Conservation (phyloP, 2,113 vertebrate species). For the Anthoscopus minutus region DNA sequence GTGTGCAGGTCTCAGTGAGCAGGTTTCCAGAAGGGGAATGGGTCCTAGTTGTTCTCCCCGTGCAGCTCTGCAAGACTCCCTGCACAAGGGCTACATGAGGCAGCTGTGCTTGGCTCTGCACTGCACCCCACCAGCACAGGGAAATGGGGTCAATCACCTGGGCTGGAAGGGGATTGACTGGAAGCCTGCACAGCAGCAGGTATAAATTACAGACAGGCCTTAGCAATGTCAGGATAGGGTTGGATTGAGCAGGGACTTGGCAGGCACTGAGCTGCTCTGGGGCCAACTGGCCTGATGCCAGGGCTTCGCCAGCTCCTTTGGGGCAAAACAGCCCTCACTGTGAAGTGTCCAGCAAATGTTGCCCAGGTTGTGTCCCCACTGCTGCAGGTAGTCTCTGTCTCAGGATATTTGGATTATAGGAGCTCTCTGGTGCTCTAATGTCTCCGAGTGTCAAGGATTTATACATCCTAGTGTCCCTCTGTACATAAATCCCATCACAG, state of each 20-base stretch:
- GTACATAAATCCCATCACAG: not conserved
- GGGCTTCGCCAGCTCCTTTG: not conserved
- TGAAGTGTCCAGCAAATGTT: not conserved
- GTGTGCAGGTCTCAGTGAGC: not conserved
- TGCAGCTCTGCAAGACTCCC: not conserved
- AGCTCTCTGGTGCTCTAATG: not conserved
- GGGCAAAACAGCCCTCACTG: accelerated
- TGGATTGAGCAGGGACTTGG: not conserved
- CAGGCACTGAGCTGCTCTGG: not conserved
- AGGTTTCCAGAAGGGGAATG: not conserved
- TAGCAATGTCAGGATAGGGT: not conserved
- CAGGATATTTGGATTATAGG: no score
- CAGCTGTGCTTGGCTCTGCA: not conserved
- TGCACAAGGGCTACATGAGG: accelerated
- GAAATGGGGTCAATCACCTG: not conserved
- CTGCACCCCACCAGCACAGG: not conserved
- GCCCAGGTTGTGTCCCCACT: accelerated
- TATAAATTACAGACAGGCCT: not conserved
- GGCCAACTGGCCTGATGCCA: not conserved
- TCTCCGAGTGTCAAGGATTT: not conserved
- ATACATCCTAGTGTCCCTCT: not conserved
- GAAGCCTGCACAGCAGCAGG: not conserved
- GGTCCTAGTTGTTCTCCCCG: not conserved
- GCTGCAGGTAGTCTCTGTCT: not conserved
- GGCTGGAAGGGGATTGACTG: not conserved